Evolutionary conservation across 2,797 vertebrate species (phyloP), one percentile per base, ranked within the genome.

Genomic region (Spheniscus humboldti): DNA sequence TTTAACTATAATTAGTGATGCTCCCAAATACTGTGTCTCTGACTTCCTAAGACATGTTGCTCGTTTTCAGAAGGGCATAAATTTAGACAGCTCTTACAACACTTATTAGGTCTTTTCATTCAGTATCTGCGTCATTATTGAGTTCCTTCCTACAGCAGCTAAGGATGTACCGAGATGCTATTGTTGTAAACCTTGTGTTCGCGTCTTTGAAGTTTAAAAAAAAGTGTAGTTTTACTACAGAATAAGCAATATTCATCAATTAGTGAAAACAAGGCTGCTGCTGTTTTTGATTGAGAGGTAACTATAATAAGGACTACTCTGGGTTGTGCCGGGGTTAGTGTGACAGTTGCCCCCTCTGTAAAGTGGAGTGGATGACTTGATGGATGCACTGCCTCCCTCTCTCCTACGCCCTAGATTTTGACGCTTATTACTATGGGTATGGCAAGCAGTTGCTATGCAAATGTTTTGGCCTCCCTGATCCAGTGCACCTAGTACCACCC

Each of bases 1-100:
- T 77, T 76, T 90, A 59, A 53, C n/a, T 82, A 28, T 75, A 89
- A 75, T 86, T 75, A 72, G 31, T 52, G 59, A 71, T 80, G 33
- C 17, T 86, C 27, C 60, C 57, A 72, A 53, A 74, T 88, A 62
- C 6, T 66, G 6, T 52, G 33, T 52, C 20, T 91, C 30, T 84
- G 62, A 73, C 35, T 91, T 90, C 39, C 37, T 53, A 39, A 64
- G 72, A 47, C 23, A 22, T 67, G 33, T 48, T 75, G 33, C 18
- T 11, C 4, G 11, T 74, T 95, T 80, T 78, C 19, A 45, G 43
- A 84, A 59, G 13, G 57, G 9, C 28, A 7, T 4, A 47, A 30
- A 33, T 93, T 41, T 30, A 33, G 22, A 16, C 27, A 82, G 19
- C 14, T 88, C 30, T 76, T 66, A 56, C 2, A 66, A 11, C n/a